Evolutionary conservation across 2,797 vertebrate genomes (phyloP).

Genomic region (Spheniscus humboldti): DNA sequence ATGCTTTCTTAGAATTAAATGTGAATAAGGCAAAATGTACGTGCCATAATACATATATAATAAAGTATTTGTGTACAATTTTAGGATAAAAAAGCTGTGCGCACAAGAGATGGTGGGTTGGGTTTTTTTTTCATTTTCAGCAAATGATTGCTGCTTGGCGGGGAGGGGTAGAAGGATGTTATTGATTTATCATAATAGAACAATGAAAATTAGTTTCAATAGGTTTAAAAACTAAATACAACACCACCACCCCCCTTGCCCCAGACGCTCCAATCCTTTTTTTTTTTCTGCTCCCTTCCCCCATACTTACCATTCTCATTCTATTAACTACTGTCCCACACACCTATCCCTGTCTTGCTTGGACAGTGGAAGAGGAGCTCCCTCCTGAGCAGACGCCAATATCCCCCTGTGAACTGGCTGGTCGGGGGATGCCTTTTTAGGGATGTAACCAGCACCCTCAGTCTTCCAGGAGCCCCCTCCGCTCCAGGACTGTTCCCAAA

Average conservation of each 20-base stretch:
- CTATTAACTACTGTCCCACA: background rate
- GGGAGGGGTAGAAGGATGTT: background rate
- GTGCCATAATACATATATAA: background rate
- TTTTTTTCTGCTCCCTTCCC: background rate
- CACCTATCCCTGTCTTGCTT: conserved; percentile 34
- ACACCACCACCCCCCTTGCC: background rate
- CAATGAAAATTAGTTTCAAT: conserved; percentile 39
- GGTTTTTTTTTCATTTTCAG: background rate
- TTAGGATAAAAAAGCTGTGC: background rate
- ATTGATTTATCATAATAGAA: conserved; percentile 25
- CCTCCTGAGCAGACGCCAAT: conserved; percentile 39
- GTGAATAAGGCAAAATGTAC: background rate
- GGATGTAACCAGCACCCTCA: background rate
- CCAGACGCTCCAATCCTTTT: background rate
- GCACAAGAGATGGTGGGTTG: background rate
- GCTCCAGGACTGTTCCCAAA: background rate
- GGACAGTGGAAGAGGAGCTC: conserved; percentile 17
- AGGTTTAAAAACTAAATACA: background rate
- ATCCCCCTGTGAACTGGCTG: conserved; percentile 42
- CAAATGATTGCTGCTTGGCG: background rate
- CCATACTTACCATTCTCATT: background rate
- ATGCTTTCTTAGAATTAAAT: conserved; percentile 20
- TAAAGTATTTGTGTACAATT: background rate
- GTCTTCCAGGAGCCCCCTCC: conserved; percentile 15
- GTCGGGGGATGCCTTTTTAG: conserved; percentile 15